A percentile compares a stretch with the other conserved stretches of the same genome.
Evolutionary conservation across 2,888 invertebrate species (phyloP).

Genomic region (Amphimallon solstitiale): DNA sequence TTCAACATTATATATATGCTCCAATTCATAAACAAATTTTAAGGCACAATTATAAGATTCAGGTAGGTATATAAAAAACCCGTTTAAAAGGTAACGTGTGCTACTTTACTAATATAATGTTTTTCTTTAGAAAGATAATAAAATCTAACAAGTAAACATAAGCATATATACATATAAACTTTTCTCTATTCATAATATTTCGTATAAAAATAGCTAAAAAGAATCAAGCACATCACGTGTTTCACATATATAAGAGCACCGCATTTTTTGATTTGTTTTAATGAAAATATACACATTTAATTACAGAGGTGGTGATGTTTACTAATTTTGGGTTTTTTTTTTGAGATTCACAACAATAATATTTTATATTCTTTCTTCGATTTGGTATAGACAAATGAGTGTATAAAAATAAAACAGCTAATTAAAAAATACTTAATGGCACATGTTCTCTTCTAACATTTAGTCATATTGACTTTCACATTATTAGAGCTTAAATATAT

Average conservation of each 20-base stretch:
- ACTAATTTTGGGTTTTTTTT: background rate
- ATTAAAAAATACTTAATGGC: slow-evolving; percentile 52
- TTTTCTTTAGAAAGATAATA: slow-evolving; percentile 15
- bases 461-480: slow-evolving; percentile 22
- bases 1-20: slow-evolving; percentile 49
- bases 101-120: slow-evolving; percentile 40
- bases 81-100: slow-evolving; percentile 55
- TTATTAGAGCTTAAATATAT: slow-evolving; percentile 34
- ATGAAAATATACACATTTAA: slow-evolving; percentile 1
- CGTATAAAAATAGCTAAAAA: slow-evolving; percentile 30
- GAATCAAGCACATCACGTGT: slow-evolving; percentile 25
- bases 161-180: slow-evolving; percentile 27
- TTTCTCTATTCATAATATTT: slow-evolving; percentile 26
- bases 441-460: slow-evolving; percentile 50
- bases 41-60: slow-evolving; percentile 57
- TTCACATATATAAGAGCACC: slow-evolving; percentile 21
- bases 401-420: slow-evolving; percentile 39
- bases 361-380: slow-evolving; percentile 18
- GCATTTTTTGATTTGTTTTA: background rate
- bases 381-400: background rate
- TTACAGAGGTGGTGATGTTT: slow-evolving; percentile 26
- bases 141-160: slow-evolving; percentile 26
- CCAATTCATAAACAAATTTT: slow-evolving; percentile 50
- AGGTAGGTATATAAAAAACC: slow-evolving; percentile 53
- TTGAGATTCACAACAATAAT: slow-evolving; percentile 18